Evolutionary conservation across 2,113 vertebrate species (phyloP), one percentile per base, ranked within the genome.

Genomic region (Phocoena sinus): DNA sequence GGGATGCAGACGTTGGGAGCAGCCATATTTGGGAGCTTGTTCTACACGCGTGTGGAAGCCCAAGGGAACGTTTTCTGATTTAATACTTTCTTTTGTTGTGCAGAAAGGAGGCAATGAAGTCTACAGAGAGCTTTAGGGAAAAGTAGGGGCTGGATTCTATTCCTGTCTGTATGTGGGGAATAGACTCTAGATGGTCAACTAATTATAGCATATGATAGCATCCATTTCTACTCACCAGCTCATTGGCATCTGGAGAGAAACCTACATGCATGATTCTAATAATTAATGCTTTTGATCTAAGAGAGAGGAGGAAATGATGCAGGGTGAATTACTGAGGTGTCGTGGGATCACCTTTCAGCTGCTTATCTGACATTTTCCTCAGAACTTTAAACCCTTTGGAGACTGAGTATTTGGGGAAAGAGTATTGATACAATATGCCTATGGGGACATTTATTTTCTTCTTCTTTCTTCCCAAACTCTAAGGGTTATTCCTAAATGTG

Each of bases 361-460:
- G 20, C 26, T 53, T 76, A 67, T 53, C 68, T 73, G 82, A 8
- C 26, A 12, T 85, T 92, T 94, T 80, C 14, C 25, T 81, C 28
- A 56, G 71, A 76, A 13, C 9, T 17, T 28, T 44, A 90, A 92
- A 74, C 63, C 36, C 31, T 92, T 83, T 53, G 74, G 81, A 73
- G 25, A 93, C 41, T 47, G 15, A 80, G 36, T 62, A 63, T 88
- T 58, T 88, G 41, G 74, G 63, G 88, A n/a, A 84, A n/a, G 23
- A 31, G 6, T 25, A 2, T n/a, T 33, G 65, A 60, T 71, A 63
- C 58, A 25, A 25, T 53, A 3, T 65, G 26, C 23, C 60, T n/a
- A 13, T 9, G 26, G 14, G 8, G 2, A n/a, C 33, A 17, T 28
- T 71, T 41, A 44, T 3, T 73, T 28, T 91, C 31, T 80, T 56